Base-by-base conservation (phyloP, 2,797 vertebrate species). In the Microtus californicus region DNA sequence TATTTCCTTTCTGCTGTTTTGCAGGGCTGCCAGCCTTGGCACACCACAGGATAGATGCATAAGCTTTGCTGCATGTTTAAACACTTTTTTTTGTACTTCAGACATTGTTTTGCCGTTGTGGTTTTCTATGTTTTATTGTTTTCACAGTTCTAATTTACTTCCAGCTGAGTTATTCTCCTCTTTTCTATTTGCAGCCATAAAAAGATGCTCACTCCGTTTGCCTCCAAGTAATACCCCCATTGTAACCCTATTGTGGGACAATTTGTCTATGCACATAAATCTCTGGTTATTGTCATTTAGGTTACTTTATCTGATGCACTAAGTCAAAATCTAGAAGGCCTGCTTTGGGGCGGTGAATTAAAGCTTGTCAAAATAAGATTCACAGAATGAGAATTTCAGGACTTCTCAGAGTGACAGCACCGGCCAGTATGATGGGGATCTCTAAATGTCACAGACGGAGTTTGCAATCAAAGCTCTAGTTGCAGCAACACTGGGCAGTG, bases 141-240 rank as follows among this genome's bases (percentile, higher is more conserved):
- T 95, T 89, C 86, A 83, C 37, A 80, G 85, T 95, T 96, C 87
- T 91, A 93, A 93, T 95, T 96, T 95, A 92, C 89, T 94, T 96
- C 86, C 83, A 74, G 63, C 71, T 83, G 83, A 80, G 54, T 71
- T 95, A 92, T 94, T 80, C 48, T 93, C 71, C 31, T 79, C 78
- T 95, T 80, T 92, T 82, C 69, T 95, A n/a, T 95, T 87, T 95
- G 78, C 31, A 79, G 51, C 31, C 79, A 80, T 92, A 54, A 93
- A 92, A 96, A 87, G 40, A 87, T 92, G 34, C 45, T 93, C 82
- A 61, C 79, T 94, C 78, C 29, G 37, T 89, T 85, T 92, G 63
- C 37, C 51, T 97, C 82, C 65, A 73, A 93, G 43, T 92, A 82
- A 92, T 82, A 51, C 82, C 6, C n/a, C n/a, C 71, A 45, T 69